Evolutionary conservation across 92 coral and sea anemone genomes (phyloP).

Genomic region (Metridium senile): DNA sequence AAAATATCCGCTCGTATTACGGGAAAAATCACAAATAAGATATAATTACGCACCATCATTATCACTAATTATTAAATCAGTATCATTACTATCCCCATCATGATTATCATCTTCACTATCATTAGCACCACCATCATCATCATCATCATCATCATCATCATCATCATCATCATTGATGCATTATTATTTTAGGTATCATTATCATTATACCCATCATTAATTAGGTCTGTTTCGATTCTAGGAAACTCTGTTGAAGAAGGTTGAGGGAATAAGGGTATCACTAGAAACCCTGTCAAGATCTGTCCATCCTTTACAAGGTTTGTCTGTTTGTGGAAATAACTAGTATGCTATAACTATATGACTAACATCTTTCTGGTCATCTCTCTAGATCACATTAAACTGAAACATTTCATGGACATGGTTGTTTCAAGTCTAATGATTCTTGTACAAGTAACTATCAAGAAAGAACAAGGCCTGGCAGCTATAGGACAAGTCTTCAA

Average conservation of each 20-base stretch:
- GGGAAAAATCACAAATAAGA: no score
- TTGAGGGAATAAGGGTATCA: constrained; percentile 72
- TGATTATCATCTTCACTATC: background rate
- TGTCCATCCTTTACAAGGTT: constrained; percentile 10
- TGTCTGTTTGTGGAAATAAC: background rate
- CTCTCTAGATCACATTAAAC: background rate
- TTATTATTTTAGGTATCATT: background rate
- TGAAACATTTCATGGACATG: background rate
- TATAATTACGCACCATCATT: no score
- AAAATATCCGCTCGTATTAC: no score
- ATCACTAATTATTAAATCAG: no score
- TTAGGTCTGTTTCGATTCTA: constrained; percentile 8
- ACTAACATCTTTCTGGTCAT: no score
- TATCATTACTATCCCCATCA: background rate
- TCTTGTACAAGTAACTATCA: constrained; percentile 27
- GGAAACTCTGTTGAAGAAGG: constrained; percentile 48
- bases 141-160: background rate
- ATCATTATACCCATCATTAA: background rate
- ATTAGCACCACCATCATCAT: background rate
- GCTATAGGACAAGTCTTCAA: constrained; percentile 23
- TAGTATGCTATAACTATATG: no score
- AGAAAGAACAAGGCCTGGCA: constrained; percentile 19
- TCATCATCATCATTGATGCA: background rate
- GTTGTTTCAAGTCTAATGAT: constrained; percentile 48
- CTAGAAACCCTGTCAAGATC: constrained; percentile 52